Percentiles rank a stretch among this genome's conserved stretches.
Evolutionary conservation across 2,113 vertebrate genomes (phyloP).

Genomic region (Fregetta grallaria): DNA sequence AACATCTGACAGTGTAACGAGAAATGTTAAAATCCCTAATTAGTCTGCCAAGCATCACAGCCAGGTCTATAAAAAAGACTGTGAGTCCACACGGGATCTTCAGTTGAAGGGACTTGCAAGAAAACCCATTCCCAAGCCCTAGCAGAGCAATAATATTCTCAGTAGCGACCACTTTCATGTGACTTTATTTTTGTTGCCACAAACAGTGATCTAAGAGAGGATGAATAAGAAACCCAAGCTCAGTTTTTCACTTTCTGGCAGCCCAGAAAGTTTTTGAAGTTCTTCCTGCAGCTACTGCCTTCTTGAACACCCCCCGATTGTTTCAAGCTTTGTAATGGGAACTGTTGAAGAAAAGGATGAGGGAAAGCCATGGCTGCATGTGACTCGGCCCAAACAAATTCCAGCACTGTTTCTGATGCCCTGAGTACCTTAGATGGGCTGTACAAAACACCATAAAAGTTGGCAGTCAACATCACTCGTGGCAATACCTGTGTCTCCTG

Average conservation of each 20-base stretch:
- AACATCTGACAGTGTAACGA: neutral
- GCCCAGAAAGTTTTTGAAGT: neutral
- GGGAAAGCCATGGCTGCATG: neutral
- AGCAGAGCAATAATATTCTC: neutral
- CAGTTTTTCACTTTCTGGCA: neutral
- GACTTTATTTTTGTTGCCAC: neutral
- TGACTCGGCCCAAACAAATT: neutral
- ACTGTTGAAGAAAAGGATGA: neutral
- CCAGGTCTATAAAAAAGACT: neutral
- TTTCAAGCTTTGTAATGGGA: neutral
- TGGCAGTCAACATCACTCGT: neutral
- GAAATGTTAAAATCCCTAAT: neutral
- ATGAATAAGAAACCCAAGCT: neutral
- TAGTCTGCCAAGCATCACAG: neutral
- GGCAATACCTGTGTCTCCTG: neutral
- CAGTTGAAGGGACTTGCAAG: neutral
- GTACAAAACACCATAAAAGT: neutral
- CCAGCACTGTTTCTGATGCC: neutral
- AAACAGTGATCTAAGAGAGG: neutral
- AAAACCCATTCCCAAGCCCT: neutral
- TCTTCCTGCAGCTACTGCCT: neutral
- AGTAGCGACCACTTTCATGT: neutral
- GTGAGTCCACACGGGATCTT: neutral
- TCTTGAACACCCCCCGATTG: neutral
- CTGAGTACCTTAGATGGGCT: neutral